phyloP scores from a whole-genome alignment of 2,797 vertebrate species.

The Acanthornis magna region DNA sequence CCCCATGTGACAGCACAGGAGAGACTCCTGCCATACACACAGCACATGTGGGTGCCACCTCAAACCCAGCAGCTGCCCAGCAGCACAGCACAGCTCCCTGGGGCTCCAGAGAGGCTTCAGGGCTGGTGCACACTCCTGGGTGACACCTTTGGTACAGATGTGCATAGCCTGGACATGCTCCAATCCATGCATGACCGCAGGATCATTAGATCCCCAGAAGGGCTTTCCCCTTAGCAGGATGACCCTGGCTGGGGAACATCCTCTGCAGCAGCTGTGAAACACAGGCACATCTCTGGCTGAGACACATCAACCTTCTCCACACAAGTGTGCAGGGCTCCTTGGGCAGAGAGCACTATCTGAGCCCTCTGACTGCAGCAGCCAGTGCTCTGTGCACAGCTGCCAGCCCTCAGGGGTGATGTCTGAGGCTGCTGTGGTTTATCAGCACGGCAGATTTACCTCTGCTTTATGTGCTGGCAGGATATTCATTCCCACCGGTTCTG shows the following conservation, averaged over 20 bases:
- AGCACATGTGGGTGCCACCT: neutral
- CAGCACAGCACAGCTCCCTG: neutral
- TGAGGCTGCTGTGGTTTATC: neutral
- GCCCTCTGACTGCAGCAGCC: neutral
- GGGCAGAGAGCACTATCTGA: neutral
- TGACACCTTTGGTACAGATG: neutral
- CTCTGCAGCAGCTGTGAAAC: neutral
- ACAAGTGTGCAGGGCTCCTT: neutral
- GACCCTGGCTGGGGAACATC: neutral
- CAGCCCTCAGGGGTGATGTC: neutral
- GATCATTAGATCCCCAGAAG: neutral
- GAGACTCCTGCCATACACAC: neutral
- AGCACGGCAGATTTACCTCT: neutral
- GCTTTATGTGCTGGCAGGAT: neutral
- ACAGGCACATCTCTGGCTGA: neutral
- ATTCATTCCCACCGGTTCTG: neutral
- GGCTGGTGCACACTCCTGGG: neutral
- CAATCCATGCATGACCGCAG: accelerated
- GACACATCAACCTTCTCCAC: neutral
- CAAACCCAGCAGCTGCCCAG: neutral
- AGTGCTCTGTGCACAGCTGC: neutral
- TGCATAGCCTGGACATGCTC: neutral
- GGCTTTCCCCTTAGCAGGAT: neutral
- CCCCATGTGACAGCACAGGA: neutral
- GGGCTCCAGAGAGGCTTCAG: neutral